Conservation (phyloP, 2,113 vertebrate genomes). For the Xiphophorus hellerii region DNA sequence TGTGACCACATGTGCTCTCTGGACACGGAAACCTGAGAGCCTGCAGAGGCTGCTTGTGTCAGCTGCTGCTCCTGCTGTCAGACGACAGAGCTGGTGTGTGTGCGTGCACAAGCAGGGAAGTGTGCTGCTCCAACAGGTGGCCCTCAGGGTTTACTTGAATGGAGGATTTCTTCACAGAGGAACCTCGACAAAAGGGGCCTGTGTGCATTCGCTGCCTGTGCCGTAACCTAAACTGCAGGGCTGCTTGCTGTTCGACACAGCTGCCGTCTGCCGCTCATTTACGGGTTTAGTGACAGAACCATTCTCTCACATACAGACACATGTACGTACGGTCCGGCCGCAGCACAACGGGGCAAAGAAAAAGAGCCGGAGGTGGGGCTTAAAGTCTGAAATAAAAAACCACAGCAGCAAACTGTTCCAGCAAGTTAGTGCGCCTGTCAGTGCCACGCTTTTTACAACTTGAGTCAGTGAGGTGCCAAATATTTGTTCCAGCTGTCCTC, state of each 20-base stretch:
- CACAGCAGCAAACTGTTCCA: neutral
- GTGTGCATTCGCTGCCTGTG: constrained; percentile 69
- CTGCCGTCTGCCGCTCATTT: constrained; percentile 66
- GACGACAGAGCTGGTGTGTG: constrained; percentile 57
- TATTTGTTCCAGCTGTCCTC: constrained; percentile 3
- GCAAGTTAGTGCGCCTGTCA: neutral
- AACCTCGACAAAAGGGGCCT: constrained; percentile 81
- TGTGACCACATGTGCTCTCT: constrained; percentile 48
- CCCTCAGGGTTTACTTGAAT: constrained; percentile 80
- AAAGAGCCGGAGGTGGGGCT: neutral
- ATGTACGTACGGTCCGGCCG: neutral
- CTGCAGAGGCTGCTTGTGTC: constrained; percentile 66
- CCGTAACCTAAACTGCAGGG: constrained; percentile 75
- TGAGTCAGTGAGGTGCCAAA: neutral
- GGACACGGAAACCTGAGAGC: constrained; percentile 68
- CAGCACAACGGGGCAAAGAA: neutral
- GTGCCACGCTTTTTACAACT: neutral
- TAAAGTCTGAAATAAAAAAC: neutral
- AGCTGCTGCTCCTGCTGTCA: constrained; percentile 81
- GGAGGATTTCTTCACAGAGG: constrained; percentile 82
- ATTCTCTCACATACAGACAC: constrained; percentile 43
- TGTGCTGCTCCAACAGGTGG: constrained; percentile 85
- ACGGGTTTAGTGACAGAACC: constrained; percentile 48
- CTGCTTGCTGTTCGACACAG: constrained; percentile 49
- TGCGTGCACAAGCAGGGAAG: constrained; percentile 52